A percentile compares a stretch with the other conserved stretches of the same genome.
phyloP scores from a whole-genome alignment of 2,888 invertebrate genomes.

The Mimas tiliae region DNA sequence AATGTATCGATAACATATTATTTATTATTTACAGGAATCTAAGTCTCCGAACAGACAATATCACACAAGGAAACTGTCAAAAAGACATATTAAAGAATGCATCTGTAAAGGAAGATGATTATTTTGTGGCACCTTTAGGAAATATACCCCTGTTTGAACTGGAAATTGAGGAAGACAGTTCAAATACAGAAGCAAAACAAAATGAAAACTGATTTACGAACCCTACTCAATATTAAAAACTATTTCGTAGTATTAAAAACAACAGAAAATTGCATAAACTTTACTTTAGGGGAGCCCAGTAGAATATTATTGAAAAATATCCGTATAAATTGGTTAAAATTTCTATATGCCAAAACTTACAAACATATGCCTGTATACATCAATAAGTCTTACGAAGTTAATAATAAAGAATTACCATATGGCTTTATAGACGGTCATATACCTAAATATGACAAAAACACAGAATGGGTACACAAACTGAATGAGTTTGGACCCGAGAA shows the following conservation, averaged over 20 bases:
- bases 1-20: neutral
- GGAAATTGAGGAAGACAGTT: conserved; percentile 50
- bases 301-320: conserved; percentile 66
- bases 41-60: conserved; percentile 87
- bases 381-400: conserved; percentile 36
- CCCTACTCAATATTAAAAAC: conserved; percentile 56
- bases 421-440: conserved; percentile 50
- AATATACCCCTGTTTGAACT: conserved; percentile 89
- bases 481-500: conserved; percentile 40
- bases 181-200: conserved; percentile 48
- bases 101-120: conserved; percentile 91
- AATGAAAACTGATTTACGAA: conserved; percentile 70
- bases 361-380: conserved; percentile 62
- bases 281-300: conserved; percentile 59
- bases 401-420: conserved; percentile 43
- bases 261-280: conserved; percentile 43
- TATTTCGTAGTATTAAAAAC: conserved; percentile 58
- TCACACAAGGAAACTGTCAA: conserved; percentile 88
- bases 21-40: conserved; percentile 82
- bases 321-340: conserved; percentile 65
- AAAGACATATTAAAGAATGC: conserved; percentile 91
- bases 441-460: conserved; percentile 40
- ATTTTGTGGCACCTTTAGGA: conserved; percentile 95
- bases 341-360: conserved; percentile 58
- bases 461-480: conserved; percentile 43